These are phyloP conservation scores for Trichonephila inaurata DNA, from an alignment of 1,140 invertebrate genomes.

Conservation along the genomic window DNA sequence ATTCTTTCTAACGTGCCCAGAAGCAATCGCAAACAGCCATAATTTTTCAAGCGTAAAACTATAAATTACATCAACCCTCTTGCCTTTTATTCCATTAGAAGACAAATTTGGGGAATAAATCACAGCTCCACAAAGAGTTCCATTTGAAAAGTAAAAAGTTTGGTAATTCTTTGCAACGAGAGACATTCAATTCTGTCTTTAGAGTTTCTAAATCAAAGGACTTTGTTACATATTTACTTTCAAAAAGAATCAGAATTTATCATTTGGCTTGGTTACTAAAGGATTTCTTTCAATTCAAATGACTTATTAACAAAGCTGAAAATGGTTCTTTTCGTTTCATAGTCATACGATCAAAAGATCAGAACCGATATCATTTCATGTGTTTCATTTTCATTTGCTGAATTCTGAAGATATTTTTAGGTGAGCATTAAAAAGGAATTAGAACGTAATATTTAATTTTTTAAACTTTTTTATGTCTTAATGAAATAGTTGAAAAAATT, in stretches of 20 bases:
- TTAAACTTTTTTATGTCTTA: no score
- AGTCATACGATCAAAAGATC: no score
- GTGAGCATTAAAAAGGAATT: no score
- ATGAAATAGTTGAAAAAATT: no score
- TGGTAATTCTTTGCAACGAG: not conserved
- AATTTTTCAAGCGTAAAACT: not conserved
- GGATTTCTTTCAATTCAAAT: not conserved
- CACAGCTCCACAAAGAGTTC: not conserved
- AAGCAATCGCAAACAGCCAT: not conserved
- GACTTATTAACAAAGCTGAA: not conserved
- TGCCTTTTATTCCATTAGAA: not conserved
- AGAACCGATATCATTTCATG: no score
- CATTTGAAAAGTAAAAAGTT: not conserved
- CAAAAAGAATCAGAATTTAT: not conserved
- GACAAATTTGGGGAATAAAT: not conserved
- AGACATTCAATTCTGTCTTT: not conserved
- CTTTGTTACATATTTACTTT: not conserved
- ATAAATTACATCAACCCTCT: not conserved
- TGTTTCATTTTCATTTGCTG: no score
- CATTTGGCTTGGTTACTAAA: not conserved
- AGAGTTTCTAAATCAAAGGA: not conserved
- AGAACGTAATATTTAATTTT: no score
- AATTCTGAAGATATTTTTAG: no score
- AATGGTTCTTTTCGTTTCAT: no score
- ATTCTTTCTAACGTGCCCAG: not conserved